Conservation (phyloP, 2,113 vertebrate species). For the zebrafish (Danio rerio) region GRCz12tu NC_133195.1:28321501-28322000, state of each 20-base stretch:
- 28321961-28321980: conserved; percentile 80
- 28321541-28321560: background rate
- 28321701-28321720: background rate
- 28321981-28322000: background rate
- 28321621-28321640: background rate
- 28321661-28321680: no score
- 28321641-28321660: background rate
- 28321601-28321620: background rate
- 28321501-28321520: no score
- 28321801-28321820: conserved; percentile 73
- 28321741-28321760: conserved; percentile 79
- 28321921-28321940: conserved; percentile 82
- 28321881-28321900: conserved; percentile 69
- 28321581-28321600: background rate
- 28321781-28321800: conserved; percentile 77
- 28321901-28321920: conserved; percentile 74
- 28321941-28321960: conserved; percentile 89
- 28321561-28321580: background rate
- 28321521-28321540: no score
- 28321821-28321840: conserved; percentile 58
- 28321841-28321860: conserved; percentile 73
- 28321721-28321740: conserved; percentile 54
- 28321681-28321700: background rate
- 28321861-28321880: conserved; percentile 72
- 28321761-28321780: conserved; percentile 70